Conservation (phyloP, 2,113 vertebrate genomes). For the Rattus norvegicus region DNA sequence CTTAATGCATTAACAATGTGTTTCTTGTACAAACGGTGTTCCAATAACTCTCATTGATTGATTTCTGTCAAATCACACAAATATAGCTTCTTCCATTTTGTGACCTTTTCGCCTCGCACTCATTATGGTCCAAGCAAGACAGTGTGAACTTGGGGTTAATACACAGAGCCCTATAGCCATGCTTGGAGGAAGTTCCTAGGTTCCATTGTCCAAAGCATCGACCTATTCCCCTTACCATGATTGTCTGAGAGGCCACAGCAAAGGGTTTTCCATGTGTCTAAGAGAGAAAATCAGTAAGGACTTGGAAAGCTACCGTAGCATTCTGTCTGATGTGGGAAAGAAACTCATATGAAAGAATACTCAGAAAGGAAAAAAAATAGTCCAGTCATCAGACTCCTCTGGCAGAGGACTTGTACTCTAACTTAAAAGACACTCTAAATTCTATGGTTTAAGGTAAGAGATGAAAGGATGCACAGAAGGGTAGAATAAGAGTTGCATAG, state of each 20-base stretch:
- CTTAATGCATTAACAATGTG: not conserved
- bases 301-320: not conserved
- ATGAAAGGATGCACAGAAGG: not conserved
- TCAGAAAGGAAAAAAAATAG: not conserved
- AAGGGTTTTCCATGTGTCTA: not conserved
- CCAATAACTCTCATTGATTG: not conserved
- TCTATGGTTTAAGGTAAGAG: not conserved
- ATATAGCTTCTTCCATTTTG: not conserved
- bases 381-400: not conserved
- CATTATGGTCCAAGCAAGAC: not conserved
- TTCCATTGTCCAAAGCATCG: not conserved
- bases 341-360: not conserved
- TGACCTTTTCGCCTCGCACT: not conserved
- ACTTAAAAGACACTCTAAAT: not conserved
- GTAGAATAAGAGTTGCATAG: not conserved
- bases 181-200: not conserved
- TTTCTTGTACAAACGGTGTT: not conserved
- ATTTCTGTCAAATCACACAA: slow-evolving; percentile 26
- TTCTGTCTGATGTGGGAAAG: not conserved
- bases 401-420: not conserved
- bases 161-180: not conserved
- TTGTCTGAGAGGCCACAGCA: not conserved
- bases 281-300: not conserved
- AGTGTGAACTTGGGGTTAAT: not conserved
- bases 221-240: not conserved